Evolutionary conservation across 2,113 vertebrate species (phyloP).

Genomic region (Pelodiscus sinensis): DNA sequence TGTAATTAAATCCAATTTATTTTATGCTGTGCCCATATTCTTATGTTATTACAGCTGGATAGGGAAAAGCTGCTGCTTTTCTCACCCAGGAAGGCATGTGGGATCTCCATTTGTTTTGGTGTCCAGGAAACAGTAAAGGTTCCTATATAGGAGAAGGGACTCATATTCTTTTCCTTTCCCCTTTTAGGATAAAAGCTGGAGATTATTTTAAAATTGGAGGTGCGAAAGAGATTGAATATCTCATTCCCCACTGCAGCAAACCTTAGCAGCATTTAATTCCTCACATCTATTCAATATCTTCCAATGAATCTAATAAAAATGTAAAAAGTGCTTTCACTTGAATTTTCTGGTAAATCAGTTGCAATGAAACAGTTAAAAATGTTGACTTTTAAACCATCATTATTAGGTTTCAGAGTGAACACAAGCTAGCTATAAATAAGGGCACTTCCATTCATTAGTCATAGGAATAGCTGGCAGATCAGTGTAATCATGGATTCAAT

Average conservation of each 20-base stretch:
- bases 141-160: neutral
- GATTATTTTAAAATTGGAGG: neutral
- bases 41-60: neutral
- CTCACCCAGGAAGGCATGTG: neutral
- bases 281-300: neutral
- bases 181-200: neutral
- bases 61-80: neutral
- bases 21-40: neutral
- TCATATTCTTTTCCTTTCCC: neutral
- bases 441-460: neutral
- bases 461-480: neutral
- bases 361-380: neutral
- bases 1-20: neutral
- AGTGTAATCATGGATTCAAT: fast-evolving
- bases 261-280: neutral
- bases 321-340: neutral
- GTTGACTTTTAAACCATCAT: neutral
- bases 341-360: slow-evolving; percentile 4
- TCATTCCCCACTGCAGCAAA: neutral
- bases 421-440: neutral
- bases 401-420: neutral
- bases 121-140: neutral
- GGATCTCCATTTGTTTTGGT: neutral
- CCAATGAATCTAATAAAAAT: neutral
- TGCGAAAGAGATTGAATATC: neutral